Conservation (phyloP, 2,888 invertebrate genomes). For the Autographa pulchrina region DNA sequence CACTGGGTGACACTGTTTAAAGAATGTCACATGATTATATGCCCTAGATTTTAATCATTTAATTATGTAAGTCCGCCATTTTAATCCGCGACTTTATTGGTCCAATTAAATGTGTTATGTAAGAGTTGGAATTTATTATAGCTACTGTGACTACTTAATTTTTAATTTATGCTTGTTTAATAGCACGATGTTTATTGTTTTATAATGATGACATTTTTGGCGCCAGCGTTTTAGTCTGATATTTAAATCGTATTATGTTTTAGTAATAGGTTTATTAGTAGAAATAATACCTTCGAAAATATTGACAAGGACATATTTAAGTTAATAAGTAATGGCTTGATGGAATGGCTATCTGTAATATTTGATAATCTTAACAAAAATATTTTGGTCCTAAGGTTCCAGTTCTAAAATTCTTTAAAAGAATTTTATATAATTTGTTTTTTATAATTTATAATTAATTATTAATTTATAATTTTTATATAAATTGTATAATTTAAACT, state of each 20-base stretch:
- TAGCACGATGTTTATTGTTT: constrained; percentile 26
- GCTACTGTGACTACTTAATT: constrained; percentile 35
- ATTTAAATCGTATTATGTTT: background rate
- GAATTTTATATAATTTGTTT: too few species aligned
- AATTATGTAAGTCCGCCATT: constrained; percentile 62
- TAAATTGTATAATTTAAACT: too few species aligned
- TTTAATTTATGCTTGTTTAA: constrained; percentile 39
- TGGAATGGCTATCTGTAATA: too few species aligned
- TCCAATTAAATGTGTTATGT: constrained; percentile 37
- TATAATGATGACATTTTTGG: background rate
- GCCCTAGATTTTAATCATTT: constrained; percentile 61
- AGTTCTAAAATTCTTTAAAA: too few species aligned
- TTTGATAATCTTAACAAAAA: too few species aligned
- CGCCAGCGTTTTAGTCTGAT: background rate
- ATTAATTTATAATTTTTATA: too few species aligned
- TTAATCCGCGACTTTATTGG: constrained; percentile 43
- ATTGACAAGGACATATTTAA: too few species aligned
- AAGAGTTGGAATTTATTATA: constrained; percentile 26
- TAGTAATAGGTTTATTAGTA: too few species aligned
- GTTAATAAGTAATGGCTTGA: background rate
- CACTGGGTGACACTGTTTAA: constrained; percentile 34
- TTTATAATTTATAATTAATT: too few species aligned
- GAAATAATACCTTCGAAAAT: too few species aligned
- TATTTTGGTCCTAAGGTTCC: too few species aligned
- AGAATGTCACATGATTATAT: constrained; percentile 51